phyloP scores from a whole-genome alignment of 2,888 invertebrate species.

The Spisula solida region DNA sequence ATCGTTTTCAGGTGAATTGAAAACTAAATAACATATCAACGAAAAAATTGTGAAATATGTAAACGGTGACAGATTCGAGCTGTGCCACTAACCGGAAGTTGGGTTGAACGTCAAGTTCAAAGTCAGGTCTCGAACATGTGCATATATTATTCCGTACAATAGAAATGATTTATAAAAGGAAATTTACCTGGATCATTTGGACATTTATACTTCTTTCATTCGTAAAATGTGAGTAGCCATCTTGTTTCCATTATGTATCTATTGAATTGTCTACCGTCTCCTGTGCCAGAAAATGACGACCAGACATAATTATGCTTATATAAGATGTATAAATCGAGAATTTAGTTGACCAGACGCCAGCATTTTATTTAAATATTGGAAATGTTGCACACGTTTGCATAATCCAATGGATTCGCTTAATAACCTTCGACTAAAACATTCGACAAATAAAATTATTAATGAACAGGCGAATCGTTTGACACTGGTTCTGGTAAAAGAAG shows the following conservation, averaged over 20 bases:
- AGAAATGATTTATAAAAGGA: constrained; percentile 41
- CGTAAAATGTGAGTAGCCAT: constrained; percentile 21
- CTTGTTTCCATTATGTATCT: not conserved
- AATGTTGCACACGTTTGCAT: too few species aligned
- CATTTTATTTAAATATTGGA: too few species aligned
- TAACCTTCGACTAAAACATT: too few species aligned
- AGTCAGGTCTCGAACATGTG: not conserved
- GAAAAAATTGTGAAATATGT: not conserved
- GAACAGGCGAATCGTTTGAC: too few species aligned
- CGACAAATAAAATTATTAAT: too few species aligned
- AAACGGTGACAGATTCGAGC: not conserved
- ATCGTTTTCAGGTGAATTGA: not conserved
- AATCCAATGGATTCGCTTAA: too few species aligned
- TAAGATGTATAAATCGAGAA: too few species aligned
- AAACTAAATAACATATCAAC: not conserved
- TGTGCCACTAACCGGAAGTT: not conserved
- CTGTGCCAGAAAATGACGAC: too few species aligned
- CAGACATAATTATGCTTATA: too few species aligned
- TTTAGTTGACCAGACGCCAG: too few species aligned
- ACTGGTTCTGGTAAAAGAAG: too few species aligned
- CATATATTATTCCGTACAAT: not conserved
- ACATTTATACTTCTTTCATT: not conserved
- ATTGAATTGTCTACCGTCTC: too few species aligned
- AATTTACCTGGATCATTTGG: not conserved
- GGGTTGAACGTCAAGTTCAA: not conserved